Evolutionary conservation across 2,113 vertebrate species (phyloP), one percentile per base, ranked within the genome.

Genomic region (Aphyosemion australe): DNA sequence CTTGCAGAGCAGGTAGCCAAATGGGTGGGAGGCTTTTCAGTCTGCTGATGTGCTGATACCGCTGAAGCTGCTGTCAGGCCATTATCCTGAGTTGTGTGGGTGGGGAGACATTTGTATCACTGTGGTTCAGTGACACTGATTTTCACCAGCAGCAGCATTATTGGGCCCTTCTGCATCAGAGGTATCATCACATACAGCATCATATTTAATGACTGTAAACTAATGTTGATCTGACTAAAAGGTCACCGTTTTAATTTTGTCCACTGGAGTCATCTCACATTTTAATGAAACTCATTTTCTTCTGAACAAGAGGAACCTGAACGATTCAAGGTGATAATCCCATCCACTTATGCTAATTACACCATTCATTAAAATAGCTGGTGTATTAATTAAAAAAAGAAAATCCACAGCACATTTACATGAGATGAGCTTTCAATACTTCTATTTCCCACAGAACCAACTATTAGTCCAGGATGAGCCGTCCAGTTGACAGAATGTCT

Each of bases 41-140:
- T n/a, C 26, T 65, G 59, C 65, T 65, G 70, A 63, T 60, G 81
- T 56, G 65, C 76, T n/a, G n/a, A n/a, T n/a, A n/a, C n/a, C n/a
- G n/a, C n/a, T 26, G 49, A 57, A 59, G 21, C 43, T 18, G 12
- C 57, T 18, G 53, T 67, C 63, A 74, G 59, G 31, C 50, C 55
- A 72, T 78, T 76, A 82, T 79, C 62, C 63, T 18, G 18, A 45
- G 16, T 3, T 11, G 72, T 64, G 69, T 34, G 55, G 62, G 69
- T 20, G 51, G 65, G 58, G 67, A 55, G 34, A 37, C 34, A 37
- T 37, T 8, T 37, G 34, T 8, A 37, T 37, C 34, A 10, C 34
- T 37, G 34, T 37, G 4, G 34, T 7, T 58, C 50, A 37, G 66
- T 60, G 56, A 37, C 56, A 52, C 48, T n/a, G 56, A 60, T 11